Base-by-base conservation (phyloP, 2,113 vertebrate species). In the Austrofundulus limnaeus region DNA sequence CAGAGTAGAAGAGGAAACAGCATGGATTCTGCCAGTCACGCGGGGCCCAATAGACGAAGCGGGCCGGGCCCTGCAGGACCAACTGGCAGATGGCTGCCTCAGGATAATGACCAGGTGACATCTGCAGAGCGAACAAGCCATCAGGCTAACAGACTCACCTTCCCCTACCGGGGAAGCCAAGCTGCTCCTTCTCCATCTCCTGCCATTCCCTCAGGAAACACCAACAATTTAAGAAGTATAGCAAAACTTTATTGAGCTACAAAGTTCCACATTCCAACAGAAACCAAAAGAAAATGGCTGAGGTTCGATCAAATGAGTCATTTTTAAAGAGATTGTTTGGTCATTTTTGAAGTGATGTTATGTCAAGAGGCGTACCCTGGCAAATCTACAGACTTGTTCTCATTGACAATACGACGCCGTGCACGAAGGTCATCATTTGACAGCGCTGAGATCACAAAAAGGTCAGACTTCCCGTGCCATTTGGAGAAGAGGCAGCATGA, bases 341-440 rank as follows among this genome's bases (percentile, higher is more conserved):
- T 10, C 10, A n/a, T n/a, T n/a, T n/a, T n/a, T n/a, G 28, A 28
- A 4, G 7, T 4, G 28, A 10, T 34, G 25, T 28, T 28, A 28
- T 28, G 7, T 28, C 25, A 28, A 28, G n/a, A n/a, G n/a, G n/a
- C n/a, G n/a, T n/a, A n/a, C n/a, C n/a, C n/a, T n/a, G n/a, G n/a
- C n/a, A n/a, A n/a, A n/a, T 34, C 31, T 10, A 10, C 31, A 8
- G 68, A 55, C 48, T 73, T 64, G 28, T 46, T 50, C 69, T 50
- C 78, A 67, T 43, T 64, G 76, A 77, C 63, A 45, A 45, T 7
- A 62, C 75, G 81, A 77, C 68, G 73, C 81, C 61, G 80, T 70
- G 76, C 74, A 70, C 73, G 86, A 89, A 90, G 89, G 89, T 87
- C 83, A 90, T 77, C 52, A 62, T 75, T 66, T 88, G 86, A 90